Evolutionary conservation across 2,888 invertebrate species (phyloP), one percentile per base, ranked within the genome.

Genomic region (Adela reaumurella): DNA sequence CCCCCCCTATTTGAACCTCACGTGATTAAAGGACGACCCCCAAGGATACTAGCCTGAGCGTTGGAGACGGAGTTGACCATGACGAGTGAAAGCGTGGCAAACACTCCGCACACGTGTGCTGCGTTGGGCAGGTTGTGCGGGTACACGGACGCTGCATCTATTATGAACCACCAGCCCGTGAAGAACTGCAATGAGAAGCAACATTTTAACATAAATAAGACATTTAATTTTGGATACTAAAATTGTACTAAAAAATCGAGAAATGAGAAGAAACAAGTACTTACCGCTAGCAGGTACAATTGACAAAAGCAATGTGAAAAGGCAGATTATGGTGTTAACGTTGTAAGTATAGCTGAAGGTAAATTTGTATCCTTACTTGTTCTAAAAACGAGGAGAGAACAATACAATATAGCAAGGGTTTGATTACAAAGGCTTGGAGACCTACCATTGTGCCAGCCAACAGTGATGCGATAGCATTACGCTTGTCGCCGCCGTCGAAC

Each of bases 61-160:
- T 97, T 97, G 10, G 96, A 92, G 1, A 99, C 95, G 1, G 94
- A 89, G 72, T 99, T 99, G 29, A 99, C 92, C 97, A 99, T 97
- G 56, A 98, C 85, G 52, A 99, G 84, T 16, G 97, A 96, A 49
- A 99, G 59, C 1, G 97, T 97, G 17, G 94, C 94, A 67, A 97
- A 88, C 46, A 97, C 90, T 6, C 98, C 99, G 63, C 97, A 96
- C 49, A 96, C 87, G 62, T 97, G 92, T 57, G 94, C 92, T 0
- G 93, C 90, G 56, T 88, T 84, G 6, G 81, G 81, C 68, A 97
- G 73, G 74, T 89, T 81, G 29, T 81, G 77, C 0, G 87, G 84
- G 61, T 91, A 89, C 17, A 87, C 86, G 0, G 93, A 87, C 50
- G 93, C 89, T 8, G 95, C 93, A 78, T 98, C 98, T 59, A 99